Percentiles rank a stretch among this genome's conserved stretches.
These are phyloP conservation scores for Hydrolagus colliei DNA, from an alignment of 2,797 vertebrate species.

Conservation along the genomic window DNA sequence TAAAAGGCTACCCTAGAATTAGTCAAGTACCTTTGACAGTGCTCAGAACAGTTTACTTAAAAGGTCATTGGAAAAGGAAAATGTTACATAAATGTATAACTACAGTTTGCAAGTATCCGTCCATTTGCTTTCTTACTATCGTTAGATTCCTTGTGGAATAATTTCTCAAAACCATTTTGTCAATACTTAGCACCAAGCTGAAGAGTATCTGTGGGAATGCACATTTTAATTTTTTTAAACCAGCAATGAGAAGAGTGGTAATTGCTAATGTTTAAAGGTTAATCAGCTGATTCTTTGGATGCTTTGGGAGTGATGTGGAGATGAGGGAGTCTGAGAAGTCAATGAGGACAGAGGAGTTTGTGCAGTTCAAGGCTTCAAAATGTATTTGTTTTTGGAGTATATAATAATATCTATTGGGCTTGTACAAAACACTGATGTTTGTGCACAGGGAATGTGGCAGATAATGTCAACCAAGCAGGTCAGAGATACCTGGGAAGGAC, in stretches of 20 bases:
- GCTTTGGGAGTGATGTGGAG: neutral
- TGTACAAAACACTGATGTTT: neutral
- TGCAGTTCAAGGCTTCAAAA: neutral
- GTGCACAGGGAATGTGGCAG: neutral
- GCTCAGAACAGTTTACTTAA: too few species aligned
- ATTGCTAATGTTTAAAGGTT: neutral
- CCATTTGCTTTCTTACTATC: neutral
- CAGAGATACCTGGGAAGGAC: too few species aligned
- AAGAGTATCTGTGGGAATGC: neutral
- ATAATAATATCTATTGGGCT: neutral
- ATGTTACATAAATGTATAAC: neutral
- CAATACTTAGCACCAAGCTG: too few species aligned
- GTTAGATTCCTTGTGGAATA: too few species aligned
- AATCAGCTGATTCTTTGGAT: neutral
- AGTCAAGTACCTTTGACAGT: neutral
- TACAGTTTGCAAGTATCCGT: neutral
- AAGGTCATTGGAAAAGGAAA: neutral
- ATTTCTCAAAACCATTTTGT: too few species aligned
- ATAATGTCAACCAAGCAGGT: neutral
- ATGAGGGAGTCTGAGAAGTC: neutral
- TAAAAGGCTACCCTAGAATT: neutral
- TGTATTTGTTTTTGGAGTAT: neutral
- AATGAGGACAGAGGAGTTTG: neutral
- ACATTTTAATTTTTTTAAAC: neutral
- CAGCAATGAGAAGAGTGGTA: neutral